These are phyloP conservation scores for Diceros bicornis DNA, from an alignment of 2,797 vertebrate species.

Conservation along the genomic window DNA sequence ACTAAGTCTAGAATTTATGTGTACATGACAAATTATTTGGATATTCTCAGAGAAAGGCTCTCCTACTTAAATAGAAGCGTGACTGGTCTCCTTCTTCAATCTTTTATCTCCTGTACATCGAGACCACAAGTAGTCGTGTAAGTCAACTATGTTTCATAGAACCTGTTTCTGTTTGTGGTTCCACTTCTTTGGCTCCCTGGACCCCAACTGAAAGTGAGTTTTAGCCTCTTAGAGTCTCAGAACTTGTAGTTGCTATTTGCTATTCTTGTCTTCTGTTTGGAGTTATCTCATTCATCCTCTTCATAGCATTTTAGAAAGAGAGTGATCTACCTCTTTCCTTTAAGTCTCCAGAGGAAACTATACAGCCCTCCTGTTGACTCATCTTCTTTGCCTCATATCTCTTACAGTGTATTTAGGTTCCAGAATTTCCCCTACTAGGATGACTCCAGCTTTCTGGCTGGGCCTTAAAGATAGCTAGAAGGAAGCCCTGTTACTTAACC, in stretches of 20 bases:
- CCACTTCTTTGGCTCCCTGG: background rate
- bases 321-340: background rate
- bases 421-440: background rate
- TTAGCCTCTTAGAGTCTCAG: background rate
- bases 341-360: background rate
- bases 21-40: background rate
- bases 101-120: background rate
- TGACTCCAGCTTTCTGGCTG: conserved; percentile 22
- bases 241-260: background rate
- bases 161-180: background rate
- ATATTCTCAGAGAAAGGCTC: conserved; percentile 1
- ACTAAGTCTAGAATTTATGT: background rate
- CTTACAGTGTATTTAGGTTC: background rate
- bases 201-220: background rate
- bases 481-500: background rate
- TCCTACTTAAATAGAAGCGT: background rate
- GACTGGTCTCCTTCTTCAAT: background rate
- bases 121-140: background rate
- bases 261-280: background rate
- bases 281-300: background rate
- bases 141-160: background rate
- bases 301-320: background rate
- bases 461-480: background rate
- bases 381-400: background rate
- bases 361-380: background rate